These are phyloP conservation scores for Cyclura pinguis DNA, from an alignment of 2,797 vertebrate genomes.

Conservation along the genomic window DNA sequence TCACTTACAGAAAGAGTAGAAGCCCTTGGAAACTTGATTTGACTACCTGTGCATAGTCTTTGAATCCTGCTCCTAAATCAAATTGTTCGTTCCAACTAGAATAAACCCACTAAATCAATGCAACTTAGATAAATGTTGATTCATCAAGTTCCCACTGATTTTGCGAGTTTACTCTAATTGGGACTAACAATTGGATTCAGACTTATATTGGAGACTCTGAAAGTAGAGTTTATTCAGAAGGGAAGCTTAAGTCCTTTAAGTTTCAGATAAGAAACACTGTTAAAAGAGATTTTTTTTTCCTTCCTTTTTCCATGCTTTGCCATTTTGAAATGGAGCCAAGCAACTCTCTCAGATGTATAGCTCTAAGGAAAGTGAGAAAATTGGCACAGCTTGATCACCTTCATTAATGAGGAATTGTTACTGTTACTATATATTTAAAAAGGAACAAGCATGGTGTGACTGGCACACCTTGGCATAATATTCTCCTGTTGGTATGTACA, in stretches of 20 bases:
- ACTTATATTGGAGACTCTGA: background rate
- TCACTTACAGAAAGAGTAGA: background rate
- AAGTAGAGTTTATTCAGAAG: background rate
- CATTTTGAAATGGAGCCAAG: conserved; percentile 41
- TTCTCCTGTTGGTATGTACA: background rate
- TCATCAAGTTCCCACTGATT: too few relatives aligned
- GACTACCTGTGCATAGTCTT: too few relatives aligned
- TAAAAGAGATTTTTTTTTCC: conserved; percentile 24
- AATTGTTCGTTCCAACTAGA: too few relatives aligned
- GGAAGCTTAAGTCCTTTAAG: too few relatives aligned
- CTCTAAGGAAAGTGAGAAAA: conserved; percentile 43
- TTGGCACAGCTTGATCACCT: conserved; percentile 42
- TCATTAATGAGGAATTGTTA: background rate
- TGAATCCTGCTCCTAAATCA: too few relatives aligned
- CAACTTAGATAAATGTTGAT: too few relatives aligned
- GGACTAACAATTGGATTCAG: background rate
- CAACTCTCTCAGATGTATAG: background rate
- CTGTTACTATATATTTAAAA: conserved; percentile 8
- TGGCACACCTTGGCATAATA: background rate
- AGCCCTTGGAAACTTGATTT: background rate
- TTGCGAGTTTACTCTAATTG: too few relatives aligned
- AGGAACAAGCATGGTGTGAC: conserved; percentile 33
- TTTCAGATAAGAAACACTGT: background rate
- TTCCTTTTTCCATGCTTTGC: background rate
- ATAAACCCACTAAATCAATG: too few relatives aligned